phyloP scores from a whole-genome alignment of 2,113 vertebrate genomes.

The Pluvianellus socialis region DNA sequence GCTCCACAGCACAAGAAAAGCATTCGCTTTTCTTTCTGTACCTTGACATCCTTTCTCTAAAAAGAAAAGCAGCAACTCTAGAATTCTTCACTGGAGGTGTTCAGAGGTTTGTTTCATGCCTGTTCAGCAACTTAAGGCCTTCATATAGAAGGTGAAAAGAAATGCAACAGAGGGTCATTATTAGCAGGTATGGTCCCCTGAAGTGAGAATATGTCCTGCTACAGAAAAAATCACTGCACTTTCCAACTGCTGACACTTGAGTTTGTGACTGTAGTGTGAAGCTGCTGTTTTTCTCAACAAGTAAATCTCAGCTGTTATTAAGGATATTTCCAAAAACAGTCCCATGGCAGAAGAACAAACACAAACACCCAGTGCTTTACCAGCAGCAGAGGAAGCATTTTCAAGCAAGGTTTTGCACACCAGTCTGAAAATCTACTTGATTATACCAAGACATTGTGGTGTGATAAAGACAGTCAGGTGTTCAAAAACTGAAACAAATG shows the following conservation, averaged over 20 bases:
- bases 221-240: not conserved
- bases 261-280: not conserved
- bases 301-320: not conserved
- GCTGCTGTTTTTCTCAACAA: not conserved
- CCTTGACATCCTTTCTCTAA: not conserved
- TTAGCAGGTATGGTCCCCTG: not conserved
- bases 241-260: not conserved
- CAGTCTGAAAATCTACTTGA: not conserved
- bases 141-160: not conserved
- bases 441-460: not conserved
- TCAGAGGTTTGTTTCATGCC: not conserved
- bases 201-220: not conserved
- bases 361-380: not conserved
- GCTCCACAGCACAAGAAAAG: not conserved
- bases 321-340: not conserved
- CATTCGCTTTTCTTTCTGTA: not conserved
- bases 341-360: not conserved
- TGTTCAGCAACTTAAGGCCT: not conserved
- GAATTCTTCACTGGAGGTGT: not conserved
- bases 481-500: not conserved
- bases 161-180: not conserved
- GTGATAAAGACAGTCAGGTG: not conserved
- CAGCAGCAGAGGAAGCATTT: not conserved
- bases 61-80: not conserved
- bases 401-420: not conserved